Conservation (phyloP, 1,140 invertebrate species). For the Lordiphosa collinella region DNA sequence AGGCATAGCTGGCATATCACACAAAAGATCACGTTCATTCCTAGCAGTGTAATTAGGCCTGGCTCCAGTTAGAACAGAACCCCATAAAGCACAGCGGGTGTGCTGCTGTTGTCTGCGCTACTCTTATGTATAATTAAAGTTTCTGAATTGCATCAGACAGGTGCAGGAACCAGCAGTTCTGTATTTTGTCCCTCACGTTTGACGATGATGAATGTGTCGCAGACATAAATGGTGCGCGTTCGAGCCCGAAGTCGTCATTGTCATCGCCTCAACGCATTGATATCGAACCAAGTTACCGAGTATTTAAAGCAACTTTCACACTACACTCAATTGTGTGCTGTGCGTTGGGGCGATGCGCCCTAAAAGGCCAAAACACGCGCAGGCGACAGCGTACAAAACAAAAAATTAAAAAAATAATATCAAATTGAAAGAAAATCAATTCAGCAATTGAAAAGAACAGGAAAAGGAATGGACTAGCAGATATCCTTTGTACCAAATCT, state of each 20-base stretch:
- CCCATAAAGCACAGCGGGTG: slow-evolving; percentile 63
- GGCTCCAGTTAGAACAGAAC: slow-evolving; percentile 52
- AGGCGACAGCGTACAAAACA: slow-evolving; percentile 21
- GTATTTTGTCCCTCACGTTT: slow-evolving; percentile 28
- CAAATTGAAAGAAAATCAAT: slow-evolving; percentile 33
- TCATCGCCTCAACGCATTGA: slow-evolving; percentile 27
- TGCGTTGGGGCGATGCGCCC: slow-evolving; percentile 50
- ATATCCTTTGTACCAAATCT: neutral
- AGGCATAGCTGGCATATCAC: slow-evolving; percentile 49
- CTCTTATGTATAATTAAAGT: slow-evolving; percentile 40
- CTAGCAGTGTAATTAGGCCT: slow-evolving; percentile 46
- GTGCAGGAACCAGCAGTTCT: slow-evolving; percentile 40
- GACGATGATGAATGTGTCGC: slow-evolving; percentile 75
- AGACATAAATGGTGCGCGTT: slow-evolving; percentile 63
- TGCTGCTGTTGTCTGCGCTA: slow-evolving; percentile 38
- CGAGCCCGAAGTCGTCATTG: slow-evolving; percentile 16
- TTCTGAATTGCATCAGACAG: slow-evolving; percentile 42
- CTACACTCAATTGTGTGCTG: slow-evolving; percentile 66
- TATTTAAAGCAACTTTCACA: slow-evolving; percentile 78
- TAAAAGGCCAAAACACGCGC: slow-evolving; percentile 72
- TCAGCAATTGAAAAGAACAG: neutral
- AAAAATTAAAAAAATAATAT: slow-evolving; percentile 8
- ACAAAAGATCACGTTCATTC: slow-evolving; percentile 15
- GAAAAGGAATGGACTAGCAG: neutral
- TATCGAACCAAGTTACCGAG: slow-evolving; percentile 30